phyloP scores from a whole-genome alignment of 2,113 vertebrate genomes.

The rabbit (Oryctolagus cuniculus) region DNA sequence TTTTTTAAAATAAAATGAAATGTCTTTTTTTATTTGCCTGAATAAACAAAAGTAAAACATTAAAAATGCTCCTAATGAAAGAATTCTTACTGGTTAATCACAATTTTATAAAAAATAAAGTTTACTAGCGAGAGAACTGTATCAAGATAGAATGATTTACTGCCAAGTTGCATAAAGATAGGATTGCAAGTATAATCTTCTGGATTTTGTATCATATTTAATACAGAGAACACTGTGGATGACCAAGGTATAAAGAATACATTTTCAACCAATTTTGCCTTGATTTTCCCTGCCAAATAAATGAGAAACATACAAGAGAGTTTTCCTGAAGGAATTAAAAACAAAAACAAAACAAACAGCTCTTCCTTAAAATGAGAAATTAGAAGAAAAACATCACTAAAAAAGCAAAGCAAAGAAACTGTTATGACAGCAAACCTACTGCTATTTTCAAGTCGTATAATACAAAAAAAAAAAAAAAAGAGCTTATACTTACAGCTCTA shows the following conservation, averaged over 20 bases:
- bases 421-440: neutral
- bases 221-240: neutral
- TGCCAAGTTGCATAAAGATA: neutral
- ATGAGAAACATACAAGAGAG: neutral
- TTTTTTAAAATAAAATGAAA: neutral
- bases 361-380: conserved; percentile 33
- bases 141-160: conserved; percentile 24
- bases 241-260: neutral
- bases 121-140: conserved; percentile 13
- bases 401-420: neutral
- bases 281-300: conserved; percentile 31
- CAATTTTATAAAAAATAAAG: conserved; percentile 42
- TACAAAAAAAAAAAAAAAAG: neutral
- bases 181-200: neutral
- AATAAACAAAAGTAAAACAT: conserved; percentile 1
- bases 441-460: neutral
- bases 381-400: neutral
- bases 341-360: conserved; percentile 1
- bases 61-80: neutral
- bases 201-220: neutral
- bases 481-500: neutral
- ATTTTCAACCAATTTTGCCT: neutral
- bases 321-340: neutral
- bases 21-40: conserved; percentile 31
- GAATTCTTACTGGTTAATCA: neutral